Conservation (phyloP, 2,888 invertebrate species). For the Coleophora deauratella region DNA sequence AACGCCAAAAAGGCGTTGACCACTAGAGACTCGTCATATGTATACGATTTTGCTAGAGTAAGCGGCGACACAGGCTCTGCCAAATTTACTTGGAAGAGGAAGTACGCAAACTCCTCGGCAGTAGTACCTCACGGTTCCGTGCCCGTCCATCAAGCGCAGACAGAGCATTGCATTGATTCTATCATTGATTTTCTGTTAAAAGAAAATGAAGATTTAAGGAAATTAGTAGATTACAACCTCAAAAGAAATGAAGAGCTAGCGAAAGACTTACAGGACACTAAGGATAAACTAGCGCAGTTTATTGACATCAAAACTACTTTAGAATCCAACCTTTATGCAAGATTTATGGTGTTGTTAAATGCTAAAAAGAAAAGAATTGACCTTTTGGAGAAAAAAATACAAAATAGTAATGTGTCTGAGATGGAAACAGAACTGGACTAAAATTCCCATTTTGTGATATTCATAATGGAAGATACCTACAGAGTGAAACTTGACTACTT, state of each 20-base stretch:
- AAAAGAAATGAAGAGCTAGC: constrained; percentile 21
- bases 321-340: constrained; percentile 46
- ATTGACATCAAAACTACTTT: constrained; percentile 33
- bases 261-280: constrained; percentile 32
- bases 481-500: too few species aligned
- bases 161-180: constrained; percentile 23
- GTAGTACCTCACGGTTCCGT: constrained; percentile 36
- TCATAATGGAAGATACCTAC: too few species aligned
- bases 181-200: constrained; percentile 40
- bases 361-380: constrained; percentile 50
- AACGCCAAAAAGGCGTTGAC: constrained; percentile 30
- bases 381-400: constrained; percentile 39
- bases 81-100: constrained; percentile 45
- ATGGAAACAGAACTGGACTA: not conserved
- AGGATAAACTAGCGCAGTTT: constrained; percentile 38
- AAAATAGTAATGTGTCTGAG: constrained; percentile 17
- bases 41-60: constrained; percentile 24
- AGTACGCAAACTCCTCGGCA: constrained; percentile 25
- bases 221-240: constrained; percentile 17
- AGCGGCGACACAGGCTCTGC: constrained; percentile 20
- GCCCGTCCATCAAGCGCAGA: constrained; percentile 22
- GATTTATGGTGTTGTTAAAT: constrained; percentile 51
- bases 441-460: not conserved
- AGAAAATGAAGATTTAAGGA: constrained; percentile 33
- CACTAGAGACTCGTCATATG: constrained; percentile 19